These are phyloP conservation scores for Cryptomyrus ogoouensis DNA, from an alignment of 2,113 vertebrate genomes.

Conservation along the genomic window DNA sequence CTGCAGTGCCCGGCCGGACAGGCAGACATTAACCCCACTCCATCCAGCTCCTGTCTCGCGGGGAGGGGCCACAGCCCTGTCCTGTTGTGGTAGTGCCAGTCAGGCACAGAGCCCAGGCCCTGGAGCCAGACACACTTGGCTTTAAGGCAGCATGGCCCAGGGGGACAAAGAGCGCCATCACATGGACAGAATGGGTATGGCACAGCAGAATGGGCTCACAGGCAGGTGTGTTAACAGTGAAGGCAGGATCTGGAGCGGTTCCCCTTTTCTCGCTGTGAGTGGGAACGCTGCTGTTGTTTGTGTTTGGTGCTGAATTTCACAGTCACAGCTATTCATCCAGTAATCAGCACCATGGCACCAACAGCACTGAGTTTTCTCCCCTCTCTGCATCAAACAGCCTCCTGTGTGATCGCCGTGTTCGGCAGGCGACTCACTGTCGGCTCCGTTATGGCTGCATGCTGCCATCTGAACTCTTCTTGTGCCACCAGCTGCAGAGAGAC, in stretches of 20 bases:
- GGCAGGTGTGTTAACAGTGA: not conserved
- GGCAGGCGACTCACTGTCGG: not conserved
- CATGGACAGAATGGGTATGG: not conserved
- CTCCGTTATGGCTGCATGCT: not conserved
- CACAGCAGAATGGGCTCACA: not conserved
- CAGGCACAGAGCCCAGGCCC: not conserved
- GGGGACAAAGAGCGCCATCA: not conserved
- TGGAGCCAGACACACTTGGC: not conserved
- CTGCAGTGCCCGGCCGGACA: not conserved
- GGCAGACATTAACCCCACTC: slow-evolving; percentile 16
- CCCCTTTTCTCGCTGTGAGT: not conserved
- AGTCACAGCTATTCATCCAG: slow-evolving; percentile 12
- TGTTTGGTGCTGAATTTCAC: slow-evolving; percentile 8
- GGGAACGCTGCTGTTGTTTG: not conserved
- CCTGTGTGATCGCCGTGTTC: not conserved
- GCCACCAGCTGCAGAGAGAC: not conserved
- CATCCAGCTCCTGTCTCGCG: not conserved
- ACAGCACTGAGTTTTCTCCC: not conserved
- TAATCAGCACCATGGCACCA: not conserved
- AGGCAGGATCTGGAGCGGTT: not conserved
- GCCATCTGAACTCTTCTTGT: not conserved
- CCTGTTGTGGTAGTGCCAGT: slow-evolving; percentile 13
- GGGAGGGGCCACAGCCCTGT: too few relatives aligned
- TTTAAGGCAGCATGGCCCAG: not conserved
- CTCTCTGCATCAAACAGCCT: not conserved